Evolutionary conservation across 2,113 vertebrate species (phyloP), one percentile per base, ranked within the genome.

Genomic region (Podilymbus podiceps): DNA sequence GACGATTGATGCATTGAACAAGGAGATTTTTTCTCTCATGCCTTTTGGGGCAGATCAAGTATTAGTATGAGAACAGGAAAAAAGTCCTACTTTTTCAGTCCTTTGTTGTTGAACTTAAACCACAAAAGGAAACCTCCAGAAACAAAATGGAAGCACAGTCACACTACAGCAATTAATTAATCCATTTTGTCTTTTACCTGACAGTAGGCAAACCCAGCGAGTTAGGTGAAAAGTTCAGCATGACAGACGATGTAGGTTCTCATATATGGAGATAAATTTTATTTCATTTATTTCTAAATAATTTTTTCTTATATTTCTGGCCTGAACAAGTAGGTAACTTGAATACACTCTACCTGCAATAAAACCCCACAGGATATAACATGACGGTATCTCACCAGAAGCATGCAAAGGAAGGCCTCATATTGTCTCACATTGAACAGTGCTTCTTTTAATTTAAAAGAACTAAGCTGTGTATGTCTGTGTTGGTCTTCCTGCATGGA

Each of bases 391-490:
- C 98, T 98, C 96, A 99, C 99, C 99, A 99, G 94, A 78, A 99
- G 97, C 84, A 98, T 93, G 86, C 97, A 98, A 79, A 99, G 98
- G 96, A 99, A 99, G 30, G 89, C 93, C 84, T 99, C 98, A 1
- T 99, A 98, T 67, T 99, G 99, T 33, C 99, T 98, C 76, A 98
- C 85, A 20, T 98, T 99, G 96, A 98, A 99, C 2, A 99, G 97
- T 3, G 98, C 98, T 97, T 98, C 98, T 96, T 90, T 99, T 62
- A 99, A 84, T 85, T 98, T 96, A 15, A 76, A 85, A 1, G 63
- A 27, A 5, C 88, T 87, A 12, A 98, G 76, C 3, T 96, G 93
- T 6, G 30, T 3, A 4, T 49, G 76, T 80, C 59, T 81, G 14
- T 81, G 68, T 21, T 52, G 77, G 28, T 90, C 82, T 16, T 92